Base-by-base conservation (phyloP, 2,888 invertebrate species). In the Cephus pulcher region DNA sequence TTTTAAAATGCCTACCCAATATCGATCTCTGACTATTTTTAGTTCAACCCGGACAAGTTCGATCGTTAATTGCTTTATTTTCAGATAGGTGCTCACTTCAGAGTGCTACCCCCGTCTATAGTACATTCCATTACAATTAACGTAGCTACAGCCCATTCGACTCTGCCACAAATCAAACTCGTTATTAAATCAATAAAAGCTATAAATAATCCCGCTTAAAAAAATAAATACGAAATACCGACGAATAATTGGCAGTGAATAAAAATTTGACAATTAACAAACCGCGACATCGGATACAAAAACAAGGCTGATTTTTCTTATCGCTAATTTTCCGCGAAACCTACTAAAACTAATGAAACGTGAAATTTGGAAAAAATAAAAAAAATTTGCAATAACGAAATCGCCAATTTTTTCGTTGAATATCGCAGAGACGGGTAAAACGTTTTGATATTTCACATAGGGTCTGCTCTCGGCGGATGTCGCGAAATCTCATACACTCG, bases 11-110 rank as follows among this genome's bases (percentile, higher is more conserved):
- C 9, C 40, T 56, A 56, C 40, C 40, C 23, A 56, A 23, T 56
- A 81, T 81, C 81, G 81, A 81, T 79, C 81, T 74, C 70, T 9
- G 34, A 73, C 76, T 77, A 80, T 80, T 81, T 80, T 77, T 79
- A 78, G 80, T 77, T 77, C 40, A 74, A 37, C 75, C 77, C 81
- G 76, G 78, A 77, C 76, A 80, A 75, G 81, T 81, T 81, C 82
- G 68, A 76, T 73, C 78, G 70, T 81, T 82, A 82, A 82, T 82
- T 80, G 82, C 74, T 81, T 78, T 78, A 81, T 79, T 80, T 81
- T 81, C 81, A 68, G 56, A 40, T 56, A 56, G 40, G 23, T 56
- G 1, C 23, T 56, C 40, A 56, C 40, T 56, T 56, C 40, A 23
- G 15, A 56, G 40, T 9, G 15, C 40, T 23, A 56, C 23, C 40